Percentiles rank a stretch among this genome's conserved stretches.
Evolutionary conservation across 2,888 invertebrate genomes (phyloP).

Genomic region (Tubulanus polymorphus): DNA sequence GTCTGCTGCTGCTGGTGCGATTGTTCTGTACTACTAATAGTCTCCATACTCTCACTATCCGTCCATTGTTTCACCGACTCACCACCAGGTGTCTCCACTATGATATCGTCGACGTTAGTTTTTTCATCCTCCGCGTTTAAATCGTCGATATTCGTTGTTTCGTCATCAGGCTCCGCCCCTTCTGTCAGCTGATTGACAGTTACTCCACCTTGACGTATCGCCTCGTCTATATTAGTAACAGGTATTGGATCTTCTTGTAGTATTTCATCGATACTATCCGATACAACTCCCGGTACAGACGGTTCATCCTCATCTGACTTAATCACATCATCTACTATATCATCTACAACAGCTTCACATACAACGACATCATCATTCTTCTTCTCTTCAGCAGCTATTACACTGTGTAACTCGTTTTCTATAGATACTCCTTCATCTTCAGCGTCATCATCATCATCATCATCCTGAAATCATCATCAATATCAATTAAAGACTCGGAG

Average conservation of each 20-base stretch:
- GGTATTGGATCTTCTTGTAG: slow-evolving; percentile 25
- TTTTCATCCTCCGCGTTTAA: slow-evolving; percentile 10
- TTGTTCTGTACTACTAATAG: slow-evolving; percentile 35
- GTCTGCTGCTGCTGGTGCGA: no score
- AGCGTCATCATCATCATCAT: background rate
- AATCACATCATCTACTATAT: slow-evolving; percentile 49
- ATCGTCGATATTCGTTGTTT: slow-evolving; percentile 3
- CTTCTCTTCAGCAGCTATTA: background rate
- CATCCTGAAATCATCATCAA: no score
- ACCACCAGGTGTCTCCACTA: no score
- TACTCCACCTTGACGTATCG: no score
- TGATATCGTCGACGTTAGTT: no score
- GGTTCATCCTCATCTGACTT: slow-evolving; percentile 42
- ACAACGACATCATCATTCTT: background rate
- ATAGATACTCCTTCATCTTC: background rate
- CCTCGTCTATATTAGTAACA: no score
- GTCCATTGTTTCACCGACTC: no score
- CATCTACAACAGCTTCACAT: slow-evolving; percentile 34
- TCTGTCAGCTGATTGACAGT: no score
- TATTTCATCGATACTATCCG: slow-evolving; percentile 44
- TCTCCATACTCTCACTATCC: slow-evolving; percentile 37
- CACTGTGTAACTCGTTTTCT: background rate
- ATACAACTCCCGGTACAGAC: slow-evolving; percentile 47
- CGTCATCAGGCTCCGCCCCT: slow-evolving; percentile 3
- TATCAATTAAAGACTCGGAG: no score